A percentile compares a stretch with the other conserved stretches of the same genome.
Conservation (phyloP, 2,888 invertebrate genomes). For the Odiellus spinosus region DNA sequence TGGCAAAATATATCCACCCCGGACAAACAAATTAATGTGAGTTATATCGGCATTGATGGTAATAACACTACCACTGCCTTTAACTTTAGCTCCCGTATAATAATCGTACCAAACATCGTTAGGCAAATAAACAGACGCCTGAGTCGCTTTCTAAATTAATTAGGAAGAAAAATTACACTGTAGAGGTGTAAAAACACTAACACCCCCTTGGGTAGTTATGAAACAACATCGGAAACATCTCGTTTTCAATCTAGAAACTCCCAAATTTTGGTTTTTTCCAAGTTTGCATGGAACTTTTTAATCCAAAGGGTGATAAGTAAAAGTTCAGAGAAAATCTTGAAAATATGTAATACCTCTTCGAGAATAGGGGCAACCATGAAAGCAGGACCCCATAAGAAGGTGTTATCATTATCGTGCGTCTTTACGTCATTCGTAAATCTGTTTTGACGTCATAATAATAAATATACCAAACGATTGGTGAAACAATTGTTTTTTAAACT, state of each 20-base stretch:
- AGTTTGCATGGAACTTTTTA: no score
- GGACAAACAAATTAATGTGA: constrained; percentile 45
- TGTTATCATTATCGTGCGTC: neutral
- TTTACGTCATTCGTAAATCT: neutral
- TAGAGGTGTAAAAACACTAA: no score
- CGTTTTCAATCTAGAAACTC: no score
- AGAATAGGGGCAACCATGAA: neutral
- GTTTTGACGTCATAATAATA: no score
- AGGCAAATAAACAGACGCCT: constrained; percentile 42
- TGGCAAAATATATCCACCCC: constrained; percentile 56
- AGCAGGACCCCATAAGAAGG: neutral
- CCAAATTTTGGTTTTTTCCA: no score
- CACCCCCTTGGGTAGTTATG: no score
- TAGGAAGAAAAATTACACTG: no score
- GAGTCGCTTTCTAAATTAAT: no score
- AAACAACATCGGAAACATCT: no score
- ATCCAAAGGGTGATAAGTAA: no score
- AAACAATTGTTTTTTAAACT: constrained; percentile 2
- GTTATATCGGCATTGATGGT: constrained; percentile 43
- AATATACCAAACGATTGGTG: no score
- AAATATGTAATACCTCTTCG: constrained; percentile 1
- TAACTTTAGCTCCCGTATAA: constrained; percentile 16
- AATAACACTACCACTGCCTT: constrained; percentile 4
- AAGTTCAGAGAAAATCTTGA: no score
- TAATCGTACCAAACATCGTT: constrained; percentile 47